Evolutionary conservation across 2,888 invertebrate genomes (phyloP), one percentile per base, ranked within the genome.

Genomic region (Malacosoma neustria): DNA sequence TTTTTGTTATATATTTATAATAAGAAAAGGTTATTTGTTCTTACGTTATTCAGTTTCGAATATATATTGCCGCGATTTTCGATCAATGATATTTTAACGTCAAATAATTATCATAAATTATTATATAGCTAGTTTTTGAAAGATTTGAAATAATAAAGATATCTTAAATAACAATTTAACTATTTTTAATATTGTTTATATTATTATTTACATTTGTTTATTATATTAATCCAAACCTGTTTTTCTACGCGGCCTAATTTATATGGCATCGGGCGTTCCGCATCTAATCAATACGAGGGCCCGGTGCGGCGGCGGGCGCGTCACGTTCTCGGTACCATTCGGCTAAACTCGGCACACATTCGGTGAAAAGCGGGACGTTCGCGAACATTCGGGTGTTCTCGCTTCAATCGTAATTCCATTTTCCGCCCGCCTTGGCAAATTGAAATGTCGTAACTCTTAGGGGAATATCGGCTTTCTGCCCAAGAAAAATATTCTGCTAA

Each of bases 341-440:
- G 85, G 64, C 30, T 13, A 15, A 35, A 30, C 42, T 81, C 85
- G 84, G 62, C 39, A n/a, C 12, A 29, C 31, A 30, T 38, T 74
- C 80, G 82, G 59, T 38, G 14, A 30, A 40, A 54, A 66, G 54
- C 46, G 61, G 53, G 64, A 59, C 51, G 52, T 51, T 65, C 68
- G 68, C 61, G 69, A 65, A 68, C 66, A 49, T 61, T 76, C 71
- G 61, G 69, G 62, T 57, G 61, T 65, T 74, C 79, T 79, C 82
- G 79, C 82, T 84, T 69, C 80, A 86, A 86, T 84, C 84, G 85
- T 84, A 84, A 86, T 86, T 84, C 84, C 84, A 85, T 86, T 86
- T 87, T 86, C 87, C 85, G 84, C 84, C 82, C 85, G 86, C 86
- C 85, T 85, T 86, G 81, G 86, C 86, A 86, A 87, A 87, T 87